Conservation (phyloP, 1,140 invertebrate species). For the Meloidogyne chitwoodi region DNA sequence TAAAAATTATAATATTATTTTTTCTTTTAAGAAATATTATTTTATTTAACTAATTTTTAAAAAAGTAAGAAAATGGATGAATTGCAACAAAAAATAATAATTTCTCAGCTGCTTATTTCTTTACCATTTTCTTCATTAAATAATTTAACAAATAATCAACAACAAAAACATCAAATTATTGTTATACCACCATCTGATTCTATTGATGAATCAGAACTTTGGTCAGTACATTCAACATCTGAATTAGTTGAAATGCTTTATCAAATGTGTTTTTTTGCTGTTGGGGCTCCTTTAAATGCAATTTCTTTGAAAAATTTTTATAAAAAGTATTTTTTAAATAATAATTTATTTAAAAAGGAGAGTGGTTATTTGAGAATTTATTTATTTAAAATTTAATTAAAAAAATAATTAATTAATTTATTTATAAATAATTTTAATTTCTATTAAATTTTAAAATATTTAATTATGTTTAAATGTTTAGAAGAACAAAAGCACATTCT, state of each 20-base stretch:
- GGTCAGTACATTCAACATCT: conserved; percentile 18
- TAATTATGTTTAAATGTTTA: too few relatives aligned
- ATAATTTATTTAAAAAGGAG: neutral
- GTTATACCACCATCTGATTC: neutral
- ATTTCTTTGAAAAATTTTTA: conserved; percentile 37
- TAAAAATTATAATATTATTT: neutral
- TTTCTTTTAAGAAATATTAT: neutral
- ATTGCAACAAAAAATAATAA: neutral
- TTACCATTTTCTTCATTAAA: neutral
- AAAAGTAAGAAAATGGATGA: neutral
- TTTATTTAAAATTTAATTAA: neutral
- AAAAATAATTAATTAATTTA: too few relatives aligned
- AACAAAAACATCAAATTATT: neutral
- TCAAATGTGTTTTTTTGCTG: conserved; percentile 46
- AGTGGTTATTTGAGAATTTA: conserved; percentile 4
- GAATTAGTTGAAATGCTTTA: conserved; percentile 54
- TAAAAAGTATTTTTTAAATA: conserved; percentile 23
- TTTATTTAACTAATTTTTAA: neutral
- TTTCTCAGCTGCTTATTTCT: neutral
- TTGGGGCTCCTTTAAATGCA: conserved; percentile 49
- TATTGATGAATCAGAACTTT: conserved; percentile 15
- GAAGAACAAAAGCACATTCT: conserved; percentile 25
- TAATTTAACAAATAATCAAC: neutral
- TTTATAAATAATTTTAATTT: too few relatives aligned
- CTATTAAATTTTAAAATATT: too few relatives aligned